Base-by-base conservation (phyloP, 2,888 invertebrate genomes). In the Aplocera efformata region DNA sequence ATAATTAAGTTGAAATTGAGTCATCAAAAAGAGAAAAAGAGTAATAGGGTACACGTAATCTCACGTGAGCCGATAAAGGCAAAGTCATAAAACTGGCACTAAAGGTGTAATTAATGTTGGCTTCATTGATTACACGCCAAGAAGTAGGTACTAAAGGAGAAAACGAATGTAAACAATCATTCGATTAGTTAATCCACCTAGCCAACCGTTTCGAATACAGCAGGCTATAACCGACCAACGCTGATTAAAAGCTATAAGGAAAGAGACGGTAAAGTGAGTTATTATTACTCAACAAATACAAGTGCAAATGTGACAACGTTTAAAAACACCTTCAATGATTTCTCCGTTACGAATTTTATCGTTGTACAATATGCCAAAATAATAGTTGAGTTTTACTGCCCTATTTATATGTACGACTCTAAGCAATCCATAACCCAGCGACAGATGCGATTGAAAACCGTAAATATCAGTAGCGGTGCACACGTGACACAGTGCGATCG, bases 51-150 rank as follows among this genome's bases (percentile, higher is more conserved):
- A 76, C 76, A 76, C 67, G 72, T 79, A 84, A 84, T 81, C 77
- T 75, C 67, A 67, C 61, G 71, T 64, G 65, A 64, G 56, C 69
- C 80, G 77, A 81, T 82, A 83, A 83, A 78, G 67, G 67, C 58
- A 60, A 57, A 70, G 65, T 67, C 60, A 73, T 85, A 82, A 86
- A 85, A 75, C 53, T 67, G 59, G 79, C 59, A 81, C 68, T 82
- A 76, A 82, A 82, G 69, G 64, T 62, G 76, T 84, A 85, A 85
- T 85, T 81, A 85, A 81, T 79, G 81, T 77, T 67, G 67, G 68
- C 63, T 66, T 69, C 74, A 67, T 78, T 77, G 75, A 78, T 82
- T 81, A 79, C 72, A 76, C 75, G 73, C 72, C 67, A 67, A 65
- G 69, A 63, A 67, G 67, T 63, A 65, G 68, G 58, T 68, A 68